Evolutionary conservation across 2,888 invertebrate species (phyloP), one percentile per base, ranked within the genome.

Genomic region (Xanthia icteritia): DNA sequence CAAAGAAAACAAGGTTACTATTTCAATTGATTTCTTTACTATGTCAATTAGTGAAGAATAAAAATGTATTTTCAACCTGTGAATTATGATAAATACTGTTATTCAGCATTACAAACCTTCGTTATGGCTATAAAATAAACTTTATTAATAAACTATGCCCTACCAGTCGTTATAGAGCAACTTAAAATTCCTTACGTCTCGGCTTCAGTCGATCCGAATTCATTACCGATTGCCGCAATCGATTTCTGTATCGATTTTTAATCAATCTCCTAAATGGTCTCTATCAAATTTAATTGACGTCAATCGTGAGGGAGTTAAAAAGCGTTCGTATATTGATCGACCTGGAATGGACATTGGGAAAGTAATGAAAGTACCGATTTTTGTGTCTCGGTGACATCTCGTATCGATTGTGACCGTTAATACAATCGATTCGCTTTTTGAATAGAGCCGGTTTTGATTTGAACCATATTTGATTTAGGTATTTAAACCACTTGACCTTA

Each of bases 211-310:
- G 86, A 85, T 89, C 89, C 87, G 88, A 90, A 91, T 93, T 91
- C 91, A 91, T 92, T 92, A 92, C 86, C 82, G 86, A 88, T 79
- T 84, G 89, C 90, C 88, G 86, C 90, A 91, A 92, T 93, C 92
- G 91, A 90, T 84, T 92, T 91, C 90, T 89, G 90, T 92, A 93
- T 94, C 93, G 93, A 94, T 93, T 93, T 93, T 94, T 94, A 94
- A 95, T 94, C 94, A 94, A 94, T 94, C 94, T 94, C 92, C 89
- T 89, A 93, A 94, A 93, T 93, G 92, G 93, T 92, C 92, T 92
- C 92, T 93, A 94, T 95, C 94, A 93, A 94, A 93, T 92, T 94
- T 95, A 95, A 95, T 95, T 95, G 95, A 94, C 94, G 92, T 94
- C 93, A 92, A 92, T 93, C 91, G 90, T 91, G 92, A 92, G 90